phyloP scores from a whole-genome alignment of 2,888 invertebrate species.

The Drosophila seclusa region DNA sequence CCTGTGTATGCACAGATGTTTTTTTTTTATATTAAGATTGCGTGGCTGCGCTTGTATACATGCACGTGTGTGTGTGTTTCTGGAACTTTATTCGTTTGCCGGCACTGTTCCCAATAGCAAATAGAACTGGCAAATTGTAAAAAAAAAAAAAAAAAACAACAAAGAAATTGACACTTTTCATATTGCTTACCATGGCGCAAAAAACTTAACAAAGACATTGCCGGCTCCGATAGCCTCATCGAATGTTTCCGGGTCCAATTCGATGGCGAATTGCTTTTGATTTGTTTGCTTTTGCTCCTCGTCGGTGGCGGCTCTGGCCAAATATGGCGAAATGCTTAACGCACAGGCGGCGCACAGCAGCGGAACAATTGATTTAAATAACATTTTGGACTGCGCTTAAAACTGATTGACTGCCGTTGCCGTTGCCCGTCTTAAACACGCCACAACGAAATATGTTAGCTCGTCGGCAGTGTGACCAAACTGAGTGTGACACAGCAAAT shows the following conservation, averaged over 20 bases:
- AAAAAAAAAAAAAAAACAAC: not conserved
- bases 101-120: conserved; percentile 6
- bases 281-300: too few relatives aligned
- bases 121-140: not conserved
- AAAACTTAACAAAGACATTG: too few relatives aligned
- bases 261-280: conserved; percentile 68
- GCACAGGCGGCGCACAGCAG: conserved; percentile 49
- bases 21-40: conserved; percentile 26
- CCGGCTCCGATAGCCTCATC: conserved; percentile 87
- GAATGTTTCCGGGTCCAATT: conserved; percentile 87
- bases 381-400: conserved; percentile 42
- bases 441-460: conserved; percentile 11
- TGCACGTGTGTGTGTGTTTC: not conserved
- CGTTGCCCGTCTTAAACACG: conserved; percentile 31
- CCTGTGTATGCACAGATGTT: conserved; percentile 36
- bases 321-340: conserved; percentile 10
- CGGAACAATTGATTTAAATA: conserved; percentile 58
- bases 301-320: too few relatives aligned
- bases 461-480: conserved; percentile 39
- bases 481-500: not conserved
- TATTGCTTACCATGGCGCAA: too few relatives aligned
- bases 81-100: conserved; percentile 8
- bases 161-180: conserved; percentile 6
- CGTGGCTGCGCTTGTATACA: conserved; percentile 33
- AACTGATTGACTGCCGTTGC: conserved; percentile 10